phyloP scores from a whole-genome alignment of 1,140 invertebrate species.

The Saccostrea cuccullata region DNA sequence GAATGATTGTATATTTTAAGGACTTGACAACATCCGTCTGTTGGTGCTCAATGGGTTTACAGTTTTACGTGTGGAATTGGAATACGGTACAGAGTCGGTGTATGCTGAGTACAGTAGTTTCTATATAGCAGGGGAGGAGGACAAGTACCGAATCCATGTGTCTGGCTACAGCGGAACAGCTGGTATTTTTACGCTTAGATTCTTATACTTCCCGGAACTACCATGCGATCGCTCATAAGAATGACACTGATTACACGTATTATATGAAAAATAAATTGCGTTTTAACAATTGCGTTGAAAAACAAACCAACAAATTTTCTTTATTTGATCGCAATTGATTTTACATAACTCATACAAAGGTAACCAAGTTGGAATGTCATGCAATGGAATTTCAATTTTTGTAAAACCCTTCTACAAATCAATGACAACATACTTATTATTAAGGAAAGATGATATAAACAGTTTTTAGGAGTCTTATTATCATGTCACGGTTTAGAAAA shows the following conservation, averaged over 20 bases:
- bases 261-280: neutral
- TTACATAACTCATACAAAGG: too few relatives aligned
- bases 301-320: neutral
- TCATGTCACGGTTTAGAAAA: too few relatives aligned
- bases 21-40: neutral
- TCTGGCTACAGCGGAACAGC: neutral
- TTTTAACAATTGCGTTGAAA: neutral
- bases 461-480: too few relatives aligned
- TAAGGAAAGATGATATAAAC: too few relatives aligned
- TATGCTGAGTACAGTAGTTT: constrained; percentile 5
- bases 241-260: neutral
- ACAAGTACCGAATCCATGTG: neutral
- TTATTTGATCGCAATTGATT: neutral
- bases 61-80: neutral
- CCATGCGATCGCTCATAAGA: neutral
- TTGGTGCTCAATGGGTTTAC: neutral
- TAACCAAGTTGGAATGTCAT: too few relatives aligned
- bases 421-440: too few relatives aligned
- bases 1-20: neutral
- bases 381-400: too few relatives aligned
- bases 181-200: neutral
- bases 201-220: neutral
- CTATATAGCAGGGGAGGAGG: neutral
- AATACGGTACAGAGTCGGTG: neutral
- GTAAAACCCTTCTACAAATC: too few relatives aligned